Conservation (phyloP, 2,888 invertebrate genomes). For the Ophion ventricosus region DNA sequence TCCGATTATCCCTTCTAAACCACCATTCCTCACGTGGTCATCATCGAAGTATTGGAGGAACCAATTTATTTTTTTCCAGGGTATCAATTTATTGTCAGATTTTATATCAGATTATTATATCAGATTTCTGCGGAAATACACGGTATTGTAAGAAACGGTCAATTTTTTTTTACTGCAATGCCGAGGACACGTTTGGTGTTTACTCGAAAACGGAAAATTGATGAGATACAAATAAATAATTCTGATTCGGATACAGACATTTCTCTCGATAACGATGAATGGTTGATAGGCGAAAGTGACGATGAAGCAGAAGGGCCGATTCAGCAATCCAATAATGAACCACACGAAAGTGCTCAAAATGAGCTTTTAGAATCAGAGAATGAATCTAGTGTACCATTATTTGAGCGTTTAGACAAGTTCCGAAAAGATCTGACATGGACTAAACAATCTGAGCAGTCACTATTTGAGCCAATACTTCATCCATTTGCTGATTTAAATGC, state of each 20-base stretch:
- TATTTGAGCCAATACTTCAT: constrained; percentile 42
- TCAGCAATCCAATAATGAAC: constrained; percentile 5
- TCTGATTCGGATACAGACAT: constrained; percentile 26
- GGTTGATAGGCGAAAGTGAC: constrained; percentile 26
- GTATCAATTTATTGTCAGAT: background rate
- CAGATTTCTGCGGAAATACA: background rate
- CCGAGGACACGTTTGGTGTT: constrained; percentile 20
- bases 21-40: constrained; percentile 13
- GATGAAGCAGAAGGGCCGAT: constrained; percentile 26
- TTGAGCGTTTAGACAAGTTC: constrained; percentile 16
- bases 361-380: constrained; percentile 1
- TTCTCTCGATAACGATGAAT: constrained; percentile 28
- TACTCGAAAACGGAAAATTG: constrained; percentile 36
- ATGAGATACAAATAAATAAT: constrained; percentile 31
- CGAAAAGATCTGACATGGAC: constrained; percentile 29
- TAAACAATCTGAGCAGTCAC: constrained; percentile 17
- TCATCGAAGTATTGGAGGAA: constrained; percentile 1
- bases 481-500: constrained; percentile 30
- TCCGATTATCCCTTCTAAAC: background rate
- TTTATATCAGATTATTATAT: constrained; percentile 2
- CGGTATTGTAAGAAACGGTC: constrained; percentile 13
- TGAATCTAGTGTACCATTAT: constrained; percentile 30
- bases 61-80: background rate
- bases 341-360: constrained; percentile 21
- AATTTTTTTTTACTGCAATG: constrained; percentile 23